Evolutionary conservation across 2,113 vertebrate genomes (phyloP).

Genomic region (Rousettus leschenaultii): DNA sequence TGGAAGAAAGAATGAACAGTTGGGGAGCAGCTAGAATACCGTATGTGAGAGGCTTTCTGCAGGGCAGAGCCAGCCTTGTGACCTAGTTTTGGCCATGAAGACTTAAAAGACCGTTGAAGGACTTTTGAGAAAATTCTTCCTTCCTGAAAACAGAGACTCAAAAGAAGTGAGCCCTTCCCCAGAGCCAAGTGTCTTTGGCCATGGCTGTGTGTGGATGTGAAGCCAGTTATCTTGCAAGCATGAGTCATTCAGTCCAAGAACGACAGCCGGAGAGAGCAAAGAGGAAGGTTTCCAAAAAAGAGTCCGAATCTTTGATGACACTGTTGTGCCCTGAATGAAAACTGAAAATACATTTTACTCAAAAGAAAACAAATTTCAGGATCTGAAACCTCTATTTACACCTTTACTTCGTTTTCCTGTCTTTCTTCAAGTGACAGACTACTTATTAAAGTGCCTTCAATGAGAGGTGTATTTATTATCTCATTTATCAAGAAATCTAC

Average conservation of each 20-base stretch:
- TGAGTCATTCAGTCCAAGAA: neutral
- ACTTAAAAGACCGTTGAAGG: neutral
- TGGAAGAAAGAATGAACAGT: neutral
- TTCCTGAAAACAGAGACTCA: neutral
- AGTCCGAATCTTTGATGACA: neutral
- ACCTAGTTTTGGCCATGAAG: neutral
- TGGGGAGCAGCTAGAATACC: neutral
- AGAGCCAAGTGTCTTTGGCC: neutral
- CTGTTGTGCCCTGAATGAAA: neutral
- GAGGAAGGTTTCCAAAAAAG: neutral
- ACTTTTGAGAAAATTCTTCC: neutral
- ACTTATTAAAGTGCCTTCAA: neutral
- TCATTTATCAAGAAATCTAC: neutral
- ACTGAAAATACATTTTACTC: neutral
- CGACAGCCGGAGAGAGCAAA: neutral
- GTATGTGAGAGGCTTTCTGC: neutral
- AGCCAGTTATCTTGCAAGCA: neutral
- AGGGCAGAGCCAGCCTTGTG: neutral
- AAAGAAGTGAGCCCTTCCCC: neutral
- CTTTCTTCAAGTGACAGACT: neutral
- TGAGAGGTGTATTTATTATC: neutral
- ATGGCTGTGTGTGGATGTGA: neutral
- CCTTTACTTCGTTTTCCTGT: neutral
- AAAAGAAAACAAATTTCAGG: neutral
- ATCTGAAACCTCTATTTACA: neutral